Percentiles rank a stretch among this genome's conserved stretches.
These are phyloP conservation scores for Crossocerus cetratus DNA, from an alignment of 2,888 invertebrate genomes.

Conservation along the genomic window DNA sequence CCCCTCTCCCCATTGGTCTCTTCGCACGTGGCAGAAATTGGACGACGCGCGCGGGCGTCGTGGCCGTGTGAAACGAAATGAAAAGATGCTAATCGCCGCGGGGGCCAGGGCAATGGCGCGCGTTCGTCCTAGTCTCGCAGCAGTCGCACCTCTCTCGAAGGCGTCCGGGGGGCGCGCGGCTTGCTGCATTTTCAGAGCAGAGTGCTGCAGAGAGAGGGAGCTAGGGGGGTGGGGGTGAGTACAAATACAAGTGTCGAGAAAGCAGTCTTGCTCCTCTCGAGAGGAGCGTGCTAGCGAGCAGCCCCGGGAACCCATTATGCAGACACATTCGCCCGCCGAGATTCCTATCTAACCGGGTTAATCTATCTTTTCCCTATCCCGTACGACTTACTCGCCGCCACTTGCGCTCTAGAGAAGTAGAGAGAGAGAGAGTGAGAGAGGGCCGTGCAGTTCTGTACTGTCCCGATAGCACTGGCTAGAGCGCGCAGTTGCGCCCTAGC, in stretches of 20 bases:
- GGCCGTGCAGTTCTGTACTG: no score
- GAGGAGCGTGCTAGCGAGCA: no score
- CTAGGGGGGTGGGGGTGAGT: background rate
- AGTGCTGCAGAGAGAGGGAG: background rate
- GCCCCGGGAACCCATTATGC: slow-evolving; percentile 27
- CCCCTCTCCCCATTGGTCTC: no score
- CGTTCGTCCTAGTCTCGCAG: no score
- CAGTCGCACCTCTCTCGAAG: no score
- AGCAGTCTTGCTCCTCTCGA: background rate
- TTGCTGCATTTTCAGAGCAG: no score
- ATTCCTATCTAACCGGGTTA: slow-evolving; percentile 70
- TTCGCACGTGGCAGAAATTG: slow-evolving; percentile 27
- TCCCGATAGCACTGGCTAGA: no score
- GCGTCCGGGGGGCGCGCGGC: no score
- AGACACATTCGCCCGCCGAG: slow-evolving; percentile 48
- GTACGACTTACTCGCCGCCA: slow-evolving; percentile 28
- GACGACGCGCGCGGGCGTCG: slow-evolving; percentile 13
- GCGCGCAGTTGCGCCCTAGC: no score
- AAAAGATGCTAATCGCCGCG: slow-evolving; percentile 18
- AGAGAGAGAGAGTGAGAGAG: no score
- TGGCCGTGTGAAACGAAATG: slow-evolving; percentile 16
- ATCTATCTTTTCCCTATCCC: slow-evolving; percentile 61
- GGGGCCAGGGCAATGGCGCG: no score
- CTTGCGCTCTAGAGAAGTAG: no score
- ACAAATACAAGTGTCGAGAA: background rate